Percentiles rank a stretch among this genome's conserved stretches.
phyloP scores from a whole-genome alignment of 2,797 vertebrate genomes.

The Oophaga sylvatica region DNA sequence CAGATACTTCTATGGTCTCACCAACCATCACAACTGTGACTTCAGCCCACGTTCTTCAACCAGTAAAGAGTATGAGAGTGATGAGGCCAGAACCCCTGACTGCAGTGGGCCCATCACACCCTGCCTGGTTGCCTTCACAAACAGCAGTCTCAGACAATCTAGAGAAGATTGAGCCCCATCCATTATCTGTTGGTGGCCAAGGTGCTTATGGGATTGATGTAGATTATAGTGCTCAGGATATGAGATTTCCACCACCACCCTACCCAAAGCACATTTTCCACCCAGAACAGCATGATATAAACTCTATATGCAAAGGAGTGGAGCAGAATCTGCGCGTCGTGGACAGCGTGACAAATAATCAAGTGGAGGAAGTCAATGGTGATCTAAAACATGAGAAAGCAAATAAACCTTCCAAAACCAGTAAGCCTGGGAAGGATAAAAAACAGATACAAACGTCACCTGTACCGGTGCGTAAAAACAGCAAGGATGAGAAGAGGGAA shows the following conservation, averaged over 20 bases:
- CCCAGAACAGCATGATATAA: conserved; percentile 76
- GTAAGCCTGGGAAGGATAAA: conserved; percentile 88
- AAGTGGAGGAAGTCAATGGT: conserved; percentile 72
- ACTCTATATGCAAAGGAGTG: conserved; percentile 73
- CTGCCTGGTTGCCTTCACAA: conserved; percentile 87
- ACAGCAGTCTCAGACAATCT: conserved; percentile 69
- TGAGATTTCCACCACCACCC: conserved; percentile 88
- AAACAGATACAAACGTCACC: conserved; percentile 98
- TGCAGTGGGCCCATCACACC: conserved; percentile 94
- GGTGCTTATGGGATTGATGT: conserved; percentile 80
- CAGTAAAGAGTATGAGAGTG: conserved; percentile 95
- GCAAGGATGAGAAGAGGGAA: conserved; percentile 91
- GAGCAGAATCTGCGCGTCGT: conserved; percentile 79
- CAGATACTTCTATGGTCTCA: conserved; percentile 81
- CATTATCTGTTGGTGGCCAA: conserved; percentile 75
- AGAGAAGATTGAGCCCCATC: conserved; percentile 78
- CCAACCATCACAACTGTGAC: conserved; percentile 94
- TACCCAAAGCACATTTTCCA: conserved; percentile 90
- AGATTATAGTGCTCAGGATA: conserved; percentile 79
- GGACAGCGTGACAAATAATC: conserved; percentile 70
- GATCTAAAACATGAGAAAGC: conserved; percentile 77
- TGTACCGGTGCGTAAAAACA: conserved; percentile 89
- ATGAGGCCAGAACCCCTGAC: conserved; percentile 96
- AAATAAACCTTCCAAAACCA: conserved; percentile 80
- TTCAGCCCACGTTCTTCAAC: conserved; percentile 91